Conservation (phyloP, 2,113 vertebrate genomes). For the Indicator indicator region DNA sequence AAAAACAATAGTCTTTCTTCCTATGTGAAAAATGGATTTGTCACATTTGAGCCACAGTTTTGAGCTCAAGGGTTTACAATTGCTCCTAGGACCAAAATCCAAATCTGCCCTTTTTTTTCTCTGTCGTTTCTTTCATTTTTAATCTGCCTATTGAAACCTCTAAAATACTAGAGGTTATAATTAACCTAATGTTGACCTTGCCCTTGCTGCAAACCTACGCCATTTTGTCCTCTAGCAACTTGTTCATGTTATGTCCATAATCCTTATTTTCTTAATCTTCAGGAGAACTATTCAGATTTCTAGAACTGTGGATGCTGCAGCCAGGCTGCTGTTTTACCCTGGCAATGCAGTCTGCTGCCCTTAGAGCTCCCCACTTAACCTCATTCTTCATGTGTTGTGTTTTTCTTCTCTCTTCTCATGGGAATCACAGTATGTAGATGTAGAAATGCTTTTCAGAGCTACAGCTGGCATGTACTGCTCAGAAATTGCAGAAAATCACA, state of each 20-base stretch:
- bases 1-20: slow-evolving; percentile 10
- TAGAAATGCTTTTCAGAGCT: not conserved
- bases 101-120: not conserved
- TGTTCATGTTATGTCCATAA: not conserved
- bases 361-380: not conserved
- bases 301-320: not conserved
- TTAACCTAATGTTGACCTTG: not conserved
- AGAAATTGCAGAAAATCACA: not conserved
- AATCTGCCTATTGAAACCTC: slow-evolving; percentile 2
- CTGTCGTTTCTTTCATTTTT: not conserved
- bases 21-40: not conserved
- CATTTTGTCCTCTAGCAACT: slow-evolving; percentile 3
- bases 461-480: not conserved
- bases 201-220: not conserved
- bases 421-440: not conserved
- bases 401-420: not conserved
- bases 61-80: not conserved
- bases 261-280: not conserved
- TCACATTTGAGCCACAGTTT: not conserved
- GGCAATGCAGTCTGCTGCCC: not conserved
- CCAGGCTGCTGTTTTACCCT: not conserved
- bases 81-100: not conserved
- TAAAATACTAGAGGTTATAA: not conserved
- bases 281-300: not conserved
- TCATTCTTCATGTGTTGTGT: not conserved